Conservation (phyloP, 1,140 invertebrate genomes). For the Hydropsyche tenuis region DNA sequence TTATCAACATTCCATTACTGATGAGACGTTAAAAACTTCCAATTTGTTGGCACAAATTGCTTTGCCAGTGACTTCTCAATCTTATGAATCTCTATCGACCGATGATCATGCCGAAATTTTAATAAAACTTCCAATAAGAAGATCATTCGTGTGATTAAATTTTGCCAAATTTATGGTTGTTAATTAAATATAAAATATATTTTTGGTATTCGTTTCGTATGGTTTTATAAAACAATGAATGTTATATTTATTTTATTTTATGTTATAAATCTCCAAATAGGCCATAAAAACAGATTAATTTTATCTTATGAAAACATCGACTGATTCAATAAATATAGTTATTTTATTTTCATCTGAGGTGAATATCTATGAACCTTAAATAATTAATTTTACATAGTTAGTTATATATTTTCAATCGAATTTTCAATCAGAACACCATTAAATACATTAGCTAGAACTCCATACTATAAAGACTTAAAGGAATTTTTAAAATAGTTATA, state of each 20-base stretch:
- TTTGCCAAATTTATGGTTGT: background rate
- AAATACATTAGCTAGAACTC: no score
- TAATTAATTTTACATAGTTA: no score
- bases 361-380: no score
- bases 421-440: no score
- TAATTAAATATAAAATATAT: no score
- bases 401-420: no score
- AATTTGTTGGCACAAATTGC: constrained; percentile 28
- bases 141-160: constrained; percentile 36
- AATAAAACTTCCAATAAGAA: constrained; percentile 43
- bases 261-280: background rate
- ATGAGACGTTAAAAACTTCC: constrained; percentile 18
- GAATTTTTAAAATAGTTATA: no score
- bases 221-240: background rate
- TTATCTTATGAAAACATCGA: background rate
- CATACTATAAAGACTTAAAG: no score
- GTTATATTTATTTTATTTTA: background rate
- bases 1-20: constrained; percentile 1
- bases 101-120: constrained; percentile 44
- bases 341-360: no score
- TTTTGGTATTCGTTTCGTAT: background rate
- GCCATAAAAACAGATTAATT: background rate
- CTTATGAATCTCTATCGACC: constrained; percentile 32
- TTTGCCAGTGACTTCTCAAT: constrained; percentile 30
- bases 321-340: background rate